Base-by-base conservation (phyloP, 1,140 invertebrate genomes). In the Apolygus lucorum region DNA sequence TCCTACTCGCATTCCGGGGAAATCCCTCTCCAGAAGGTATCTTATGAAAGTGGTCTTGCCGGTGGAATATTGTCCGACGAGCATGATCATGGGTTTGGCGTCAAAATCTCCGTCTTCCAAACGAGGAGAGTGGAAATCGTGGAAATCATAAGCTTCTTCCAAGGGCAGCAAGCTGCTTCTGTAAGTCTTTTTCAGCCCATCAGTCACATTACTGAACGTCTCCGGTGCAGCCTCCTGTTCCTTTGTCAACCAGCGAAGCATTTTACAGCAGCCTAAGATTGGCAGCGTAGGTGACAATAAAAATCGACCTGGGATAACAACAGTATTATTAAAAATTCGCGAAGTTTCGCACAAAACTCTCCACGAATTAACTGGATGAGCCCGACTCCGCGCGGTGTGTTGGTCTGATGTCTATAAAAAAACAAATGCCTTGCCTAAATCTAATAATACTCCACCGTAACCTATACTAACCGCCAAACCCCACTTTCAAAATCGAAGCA, bases 1-100 rank as follows among this genome's bases (percentile, higher is more conserved):
- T 0, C 95, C 95, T 74, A 98, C 96, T 69, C 95, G 84, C 70
- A 96, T 96, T 28, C 94, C 95, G 25, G 95, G 95, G 78, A 96
- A 98, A 74, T 98, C 95, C 76, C 91, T 84, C 78, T 96, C 93
- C 62, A 97, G 78, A n/a, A 97, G 80, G 79, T 96, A 96, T 72
- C 93, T 90, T 71, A 99, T 99, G 77, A 99, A 98, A 0, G 96
- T 98, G 0, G 96, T 99, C 84, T 99, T 99, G 72, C 96, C 97
- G 1, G 96, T 99, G 0, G 96, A 99, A 80, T 99, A 99, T 78
- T 99, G 96, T 0, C 97, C 97, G 52, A 99, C 93, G 0, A 99
- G 81, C 42, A 99, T 79, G 68, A 99, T 96, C 95, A 99, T 98
- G 0, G 98, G 98, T 78, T 98, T 99, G 0, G 96, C 95, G 83